Evolutionary conservation across 2,113 vertebrate genomes (phyloP).

Genomic region (Paracanthobrama guichenoti): DNA sequence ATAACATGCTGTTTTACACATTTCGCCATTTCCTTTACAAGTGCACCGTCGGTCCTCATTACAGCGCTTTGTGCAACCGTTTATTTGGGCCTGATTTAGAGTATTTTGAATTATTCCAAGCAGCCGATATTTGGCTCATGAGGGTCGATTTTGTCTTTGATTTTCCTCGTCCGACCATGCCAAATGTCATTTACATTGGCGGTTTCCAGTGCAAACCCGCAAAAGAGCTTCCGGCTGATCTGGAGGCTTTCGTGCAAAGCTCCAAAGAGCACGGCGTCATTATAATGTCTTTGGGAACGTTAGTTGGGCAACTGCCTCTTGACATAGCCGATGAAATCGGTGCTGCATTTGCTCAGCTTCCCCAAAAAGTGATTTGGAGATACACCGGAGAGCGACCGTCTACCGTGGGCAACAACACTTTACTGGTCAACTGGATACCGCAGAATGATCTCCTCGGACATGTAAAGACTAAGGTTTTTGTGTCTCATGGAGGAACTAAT

Average conservation of each 20-base stretch:
- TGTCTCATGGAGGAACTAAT: constrained; percentile 74
- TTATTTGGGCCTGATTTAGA: constrained; percentile 66
- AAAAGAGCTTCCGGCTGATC: constrained; percentile 66
- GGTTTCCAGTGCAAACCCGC: constrained; percentile 76
- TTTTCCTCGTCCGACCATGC: constrained; percentile 76
- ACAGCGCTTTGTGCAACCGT: constrained; percentile 46
- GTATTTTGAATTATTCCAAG: constrained; percentile 60
- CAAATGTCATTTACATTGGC: constrained; percentile 71
- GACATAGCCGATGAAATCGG: constrained; percentile 65
- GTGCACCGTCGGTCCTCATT: constrained; percentile 53
- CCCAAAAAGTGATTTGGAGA: constrained; percentile 75
- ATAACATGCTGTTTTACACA: constrained; percentile 66
- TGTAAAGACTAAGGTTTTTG: constrained; percentile 66
- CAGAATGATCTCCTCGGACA: constrained; percentile 75
- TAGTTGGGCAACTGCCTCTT: constrained; percentile 60
- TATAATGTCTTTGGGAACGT: constrained; percentile 72
- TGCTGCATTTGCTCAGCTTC: constrained; percentile 66
- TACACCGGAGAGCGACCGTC: constrained; percentile 59
- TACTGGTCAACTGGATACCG: constrained; percentile 71
- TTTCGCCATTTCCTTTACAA: constrained; percentile 57
- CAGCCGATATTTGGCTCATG: constrained; percentile 77
- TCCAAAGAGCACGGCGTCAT: constrained; percentile 74
- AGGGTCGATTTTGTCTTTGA: constrained; percentile 78
- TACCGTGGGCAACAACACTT: constrained; percentile 71
- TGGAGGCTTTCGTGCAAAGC: constrained; percentile 72